Base-by-base conservation (phyloP, 2,113 vertebrate species). In the Peromyscus maniculatus region DNA sequence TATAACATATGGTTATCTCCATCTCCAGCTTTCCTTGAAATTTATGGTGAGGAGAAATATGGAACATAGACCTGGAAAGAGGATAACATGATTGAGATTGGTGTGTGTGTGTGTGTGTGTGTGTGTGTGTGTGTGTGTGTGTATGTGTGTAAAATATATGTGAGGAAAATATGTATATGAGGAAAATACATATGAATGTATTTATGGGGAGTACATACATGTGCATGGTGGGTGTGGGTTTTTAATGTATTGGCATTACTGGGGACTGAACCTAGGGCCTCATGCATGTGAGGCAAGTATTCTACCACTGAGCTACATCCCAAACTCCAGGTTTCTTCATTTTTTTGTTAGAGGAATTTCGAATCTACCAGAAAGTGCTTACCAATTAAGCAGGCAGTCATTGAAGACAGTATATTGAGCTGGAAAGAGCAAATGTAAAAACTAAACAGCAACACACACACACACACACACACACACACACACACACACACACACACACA, bases 301-400 rank as follows among this genome's bases (percentile, higher is more conserved):
- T 69, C 43, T 87, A 69, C 31, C 43, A 49, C 17, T 33, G 43
- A 67, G 5, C 43, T 87, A 87, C 19, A 52, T 22, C 28, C 16
- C 33, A 52, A 69, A 36, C 28, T 69, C 28, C 49, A 36, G 7
- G 55, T 87, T n/a, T 87, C 66, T 39, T 96, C 62, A 21, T 52
- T 95, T 77, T 71, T 71, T 79, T 66, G 39, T 66, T 79, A 80
- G 49, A 91, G 66, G 67, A 88, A 28, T 88, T 84, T 93, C 80
- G 33, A 96, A 87, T 24, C 79, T 93, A 57, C 90, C 8, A n/a
- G 39, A 36, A 95, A 80, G 52, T 21, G 69, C 55, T 87, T 93
- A 59, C n/a, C 31, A 86, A 59, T 59, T 82, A 83, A 87, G 16
- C 26, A 66, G 62, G 72, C 57, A 93, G 72, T 79, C 83, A 75